These are phyloP conservation scores for Cephus pygmeus DNA, from an alignment of 2,888 invertebrate species.

Conservation along the genomic window DNA sequence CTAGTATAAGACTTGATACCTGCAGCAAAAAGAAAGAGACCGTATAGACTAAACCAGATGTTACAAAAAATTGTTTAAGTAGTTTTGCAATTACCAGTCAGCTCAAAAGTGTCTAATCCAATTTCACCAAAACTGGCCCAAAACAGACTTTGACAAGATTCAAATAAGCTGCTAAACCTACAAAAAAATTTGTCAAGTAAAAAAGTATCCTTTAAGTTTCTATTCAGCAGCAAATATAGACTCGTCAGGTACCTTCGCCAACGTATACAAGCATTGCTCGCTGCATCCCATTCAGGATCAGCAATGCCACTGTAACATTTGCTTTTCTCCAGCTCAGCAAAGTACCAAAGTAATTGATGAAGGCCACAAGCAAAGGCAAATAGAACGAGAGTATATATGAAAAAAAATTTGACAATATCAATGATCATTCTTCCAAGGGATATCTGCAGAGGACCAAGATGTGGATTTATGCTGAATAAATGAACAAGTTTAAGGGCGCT, in stretches of 20 bases:
- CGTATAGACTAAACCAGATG: not conserved
- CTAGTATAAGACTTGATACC: conserved; percentile 89
- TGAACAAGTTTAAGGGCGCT: conserved; percentile 92
- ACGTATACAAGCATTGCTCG: conserved; percentile 83
- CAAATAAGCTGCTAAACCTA: conserved; percentile 80
- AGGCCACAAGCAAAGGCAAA: conserved; percentile 94
- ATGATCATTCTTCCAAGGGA: conserved; percentile 90
- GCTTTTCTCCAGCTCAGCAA: conserved; percentile 84
- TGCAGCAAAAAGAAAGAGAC: not conserved
- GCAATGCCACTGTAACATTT: conserved; percentile 81
- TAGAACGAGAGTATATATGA: conserved; percentile 86
- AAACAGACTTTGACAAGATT: conserved; percentile 93
- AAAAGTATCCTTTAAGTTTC: not conserved
- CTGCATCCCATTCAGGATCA: conserved; percentile 81
- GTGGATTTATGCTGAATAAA: conserved; percentile 92
- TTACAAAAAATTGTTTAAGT: not conserved
- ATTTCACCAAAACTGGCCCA: conserved; percentile 97
- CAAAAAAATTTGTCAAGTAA: not conserved
- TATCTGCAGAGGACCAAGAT: conserved; percentile 91
- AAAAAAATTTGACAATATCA: conserved; percentile 93
- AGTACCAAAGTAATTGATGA: conserved; percentile 95
- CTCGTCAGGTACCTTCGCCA: conserved; percentile 78
- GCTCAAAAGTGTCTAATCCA: conserved; percentile 87
- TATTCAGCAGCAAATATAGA: not conserved
- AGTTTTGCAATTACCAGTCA: conserved; percentile 69